Conservation (phyloP, 1,140 invertebrate species). For the Cotesia typhae region DNA sequence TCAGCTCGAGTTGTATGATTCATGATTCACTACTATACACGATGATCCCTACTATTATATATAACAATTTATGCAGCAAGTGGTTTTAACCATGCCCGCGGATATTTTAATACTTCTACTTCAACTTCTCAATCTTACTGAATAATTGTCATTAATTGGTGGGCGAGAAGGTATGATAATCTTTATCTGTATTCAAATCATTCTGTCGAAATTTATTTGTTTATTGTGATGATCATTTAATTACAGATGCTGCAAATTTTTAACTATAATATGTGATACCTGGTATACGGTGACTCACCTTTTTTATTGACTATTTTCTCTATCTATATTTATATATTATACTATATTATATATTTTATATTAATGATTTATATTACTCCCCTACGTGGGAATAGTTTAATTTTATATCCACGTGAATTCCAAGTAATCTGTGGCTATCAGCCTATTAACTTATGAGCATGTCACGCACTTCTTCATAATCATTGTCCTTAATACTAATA, state of each 20-base stretch:
- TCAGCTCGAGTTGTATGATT: not conserved
- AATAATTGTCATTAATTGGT: not conserved
- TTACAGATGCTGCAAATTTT: too few species aligned
- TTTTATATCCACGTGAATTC: constrained; percentile 28
- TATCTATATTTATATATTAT: not conserved
- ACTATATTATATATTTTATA: not conserved
- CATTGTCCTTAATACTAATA: too few species aligned
- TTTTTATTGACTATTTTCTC: constrained; percentile 1
- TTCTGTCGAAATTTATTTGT: too few species aligned
- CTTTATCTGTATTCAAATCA: too few species aligned
- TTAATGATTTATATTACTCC: not conserved
- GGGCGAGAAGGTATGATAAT: too few species aligned
- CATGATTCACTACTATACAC: not conserved
- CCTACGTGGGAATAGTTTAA: constrained; percentile 22
- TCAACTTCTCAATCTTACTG: not conserved
- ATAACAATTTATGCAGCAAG: too few species aligned
- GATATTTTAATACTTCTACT: too few species aligned
- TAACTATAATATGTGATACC: not conserved
- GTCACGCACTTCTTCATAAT: too few species aligned
- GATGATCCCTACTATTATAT: not conserved
- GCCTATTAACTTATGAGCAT: constrained; percentile 1
- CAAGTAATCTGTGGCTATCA: constrained; percentile 11
- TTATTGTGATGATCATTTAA: too few species aligned
- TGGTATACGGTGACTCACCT: constrained; percentile 29
- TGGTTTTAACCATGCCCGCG: too few species aligned